Evolutionary conservation across 2,888 invertebrate species (phyloP).

Genomic region (Archips crataeganus): DNA sequence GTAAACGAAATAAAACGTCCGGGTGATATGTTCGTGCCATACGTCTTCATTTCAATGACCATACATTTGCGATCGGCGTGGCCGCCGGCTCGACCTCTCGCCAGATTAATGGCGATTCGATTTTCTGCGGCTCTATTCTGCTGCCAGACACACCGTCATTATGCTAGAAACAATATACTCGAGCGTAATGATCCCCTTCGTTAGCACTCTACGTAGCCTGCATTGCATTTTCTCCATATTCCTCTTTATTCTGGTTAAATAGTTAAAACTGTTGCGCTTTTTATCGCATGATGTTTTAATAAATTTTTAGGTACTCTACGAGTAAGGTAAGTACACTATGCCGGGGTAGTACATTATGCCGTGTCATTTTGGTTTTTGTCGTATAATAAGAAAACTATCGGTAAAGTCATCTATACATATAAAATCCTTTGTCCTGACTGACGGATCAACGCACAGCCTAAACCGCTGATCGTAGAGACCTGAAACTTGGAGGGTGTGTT

Average conservation of each 20-base stretch:
- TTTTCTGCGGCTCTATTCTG: conserved; percentile 54
- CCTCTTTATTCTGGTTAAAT: not conserved
- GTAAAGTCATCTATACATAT: too few relatives aligned
- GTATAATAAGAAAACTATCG: too few relatives aligned
- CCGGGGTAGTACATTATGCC: too few relatives aligned
- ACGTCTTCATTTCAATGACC: conserved; percentile 49
- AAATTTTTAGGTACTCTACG: too few relatives aligned
- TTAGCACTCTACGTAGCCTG: conserved; percentile 20
- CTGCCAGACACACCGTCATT: conserved; percentile 35
- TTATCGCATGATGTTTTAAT: not conserved
- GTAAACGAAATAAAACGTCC: conserved; percentile 69
- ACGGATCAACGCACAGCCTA: too few relatives aligned
- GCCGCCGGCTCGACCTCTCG: conserved; percentile 43
- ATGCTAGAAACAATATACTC: conserved; percentile 30
- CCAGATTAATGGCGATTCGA: conserved; percentile 48
- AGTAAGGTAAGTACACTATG: too few relatives aligned
- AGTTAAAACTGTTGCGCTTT: not conserved
- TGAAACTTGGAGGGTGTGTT: too few relatives aligned
- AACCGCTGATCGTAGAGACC: too few relatives aligned
- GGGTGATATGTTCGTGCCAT: conserved; percentile 68
- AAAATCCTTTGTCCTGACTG: too few relatives aligned
- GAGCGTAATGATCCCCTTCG: conserved; percentile 33
- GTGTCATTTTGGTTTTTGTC: too few relatives aligned
- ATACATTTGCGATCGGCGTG: conserved; percentile 49
- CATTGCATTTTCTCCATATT: conserved; percentile 9